Evolutionary conservation across 1,140 invertebrate genomes (phyloP).

Genomic region (Drosophila ogumai): DNA sequence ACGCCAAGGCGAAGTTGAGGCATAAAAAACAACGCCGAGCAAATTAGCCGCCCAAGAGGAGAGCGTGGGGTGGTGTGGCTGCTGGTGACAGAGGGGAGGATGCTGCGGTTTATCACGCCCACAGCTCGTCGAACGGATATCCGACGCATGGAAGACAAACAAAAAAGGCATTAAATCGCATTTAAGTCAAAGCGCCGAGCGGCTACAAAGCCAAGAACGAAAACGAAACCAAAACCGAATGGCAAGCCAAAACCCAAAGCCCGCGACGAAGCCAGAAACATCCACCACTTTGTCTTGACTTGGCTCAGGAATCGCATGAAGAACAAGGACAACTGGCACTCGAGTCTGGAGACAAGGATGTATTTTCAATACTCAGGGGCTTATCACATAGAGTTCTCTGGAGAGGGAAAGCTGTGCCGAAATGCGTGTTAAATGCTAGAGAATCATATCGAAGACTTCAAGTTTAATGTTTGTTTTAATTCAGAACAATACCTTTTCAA

Average conservation of each 20-base stretch:
- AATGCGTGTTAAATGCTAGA: neutral
- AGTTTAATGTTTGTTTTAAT: neutral
- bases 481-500: neutral
- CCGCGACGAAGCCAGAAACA: conserved; percentile 25
- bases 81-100: conserved; percentile 14
- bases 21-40: conserved; percentile 71
- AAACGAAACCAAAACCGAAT: conserved; percentile 26
- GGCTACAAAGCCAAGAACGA: conserved; percentile 38
- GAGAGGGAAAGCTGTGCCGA: neutral
- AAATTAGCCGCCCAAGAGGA: conserved; percentile 65
- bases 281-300: conserved; percentile 34
- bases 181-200: conserved; percentile 72
- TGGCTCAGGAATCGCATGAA: conserved; percentile 32
- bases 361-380: conserved; percentile 14
- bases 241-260: neutral
- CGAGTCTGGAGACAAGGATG: conserved; percentile 55
- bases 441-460: neutral
- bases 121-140: conserved; percentile 72
- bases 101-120: conserved; percentile 79
- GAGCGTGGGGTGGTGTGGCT: conserved; percentile 6
- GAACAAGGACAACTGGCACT: conserved; percentile 44
- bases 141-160: conserved; percentile 82
- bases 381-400: conserved; percentile 42
- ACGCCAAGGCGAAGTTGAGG: conserved; percentile 61
- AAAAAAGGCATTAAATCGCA: conserved; percentile 84